Base-by-base conservation (phyloP, 2,888 invertebrate species). In the Lobophora halterata region DNA sequence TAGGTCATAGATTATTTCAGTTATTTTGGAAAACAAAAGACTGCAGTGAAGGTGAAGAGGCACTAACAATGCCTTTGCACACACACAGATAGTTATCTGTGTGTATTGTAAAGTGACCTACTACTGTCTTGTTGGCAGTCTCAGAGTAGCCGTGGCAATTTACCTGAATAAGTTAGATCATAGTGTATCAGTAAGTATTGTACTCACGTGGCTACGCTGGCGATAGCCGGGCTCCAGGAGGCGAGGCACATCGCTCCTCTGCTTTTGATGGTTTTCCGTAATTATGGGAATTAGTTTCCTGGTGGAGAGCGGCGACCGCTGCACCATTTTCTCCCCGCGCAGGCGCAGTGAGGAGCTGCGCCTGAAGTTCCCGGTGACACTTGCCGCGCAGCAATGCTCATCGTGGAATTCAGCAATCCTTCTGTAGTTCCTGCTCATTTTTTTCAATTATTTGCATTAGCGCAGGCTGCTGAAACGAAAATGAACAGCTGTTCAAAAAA, bases 301-400 rank as follows among this genome's bases (percentile, higher is more conserved):
- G 61, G 79, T 83, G 72, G 77, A 75, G 68, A 83, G 72, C 65
- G 86, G 88, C 66, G 89, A 88, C 49, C 87, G 86, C 63, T 83
- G 87, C 80, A 85, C 78, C 81, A 87, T 87, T 77, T 88, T 85
- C 80, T 90, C 90, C 65, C 90, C 91, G 77, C 91, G 91, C 90
- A 92, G 70, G 66, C 92, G 91, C 90, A 92, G 73, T 72, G 92
- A 91, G 38, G 88, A 86, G 58, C 91, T 89, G 70, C 92, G 91
- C 49, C 90, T 90, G 72, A 93, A 89, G 64, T 82, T 75, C 64
- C 88, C 72, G 70, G 79, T 77, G 82, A 79, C 73, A 80, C 85
- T 82, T 69, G 79, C 81, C 73, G 86, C 77, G 78, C 87, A 85
- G 71, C 79, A 87, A 59, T 79, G 77, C 57, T 85, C 86, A 74